Base-by-base conservation (phyloP, 2,797 vertebrate species). In the Crocidura indochinensis region DNA sequence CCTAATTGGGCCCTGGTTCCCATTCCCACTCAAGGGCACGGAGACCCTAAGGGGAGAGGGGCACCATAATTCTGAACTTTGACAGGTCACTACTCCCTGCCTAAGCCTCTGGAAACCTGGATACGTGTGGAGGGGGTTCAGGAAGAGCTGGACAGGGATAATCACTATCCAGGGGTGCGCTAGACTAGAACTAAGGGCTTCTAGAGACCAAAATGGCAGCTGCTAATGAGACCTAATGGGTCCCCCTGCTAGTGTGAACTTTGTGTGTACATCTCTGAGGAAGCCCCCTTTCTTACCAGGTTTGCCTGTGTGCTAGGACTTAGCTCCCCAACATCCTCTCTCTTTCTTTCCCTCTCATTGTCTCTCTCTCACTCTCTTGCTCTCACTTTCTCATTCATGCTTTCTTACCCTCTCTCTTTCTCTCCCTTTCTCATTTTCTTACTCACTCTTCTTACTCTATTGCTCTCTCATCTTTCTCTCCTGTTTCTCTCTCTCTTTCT, bases 221-320 rank as follows among this genome's bases (percentile, higher is more conserved):
- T 94, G 91, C 76, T 84, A 92, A 86, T 5, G 24, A 15, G 20
- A 44, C 47, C 69, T 22, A 38, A 5, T 38, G 38, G 5, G 46
- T 10, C 69, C 56, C 20, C 49, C 53, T 38, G 38, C 5, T 38
- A 38, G 38, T 38, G 38, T 5, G 5, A 38, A 38, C 38, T 14
- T 19, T 46, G 69, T 19, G 20, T 22, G 64, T 31, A 75, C 49
- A 44, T 12, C 71, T 49, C 38, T 44, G 0, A 0, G 65, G 72
- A 46, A 87, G 91, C 94, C 86, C 6, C 31, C 26, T 96, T 95
- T 90, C 91, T 68, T 8, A 15, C 78, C 56, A 0, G 74, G 62
- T 95, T 94, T 96, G 91, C 38, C 15, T 47, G 27, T 79, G 22
- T 53, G 27, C 60, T 10, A 1, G 60, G 71, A 75, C 73, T 85